Evolutionary conservation across 2,888 invertebrate species (phyloP).

Genomic region (Embidobia sp.): DNA sequence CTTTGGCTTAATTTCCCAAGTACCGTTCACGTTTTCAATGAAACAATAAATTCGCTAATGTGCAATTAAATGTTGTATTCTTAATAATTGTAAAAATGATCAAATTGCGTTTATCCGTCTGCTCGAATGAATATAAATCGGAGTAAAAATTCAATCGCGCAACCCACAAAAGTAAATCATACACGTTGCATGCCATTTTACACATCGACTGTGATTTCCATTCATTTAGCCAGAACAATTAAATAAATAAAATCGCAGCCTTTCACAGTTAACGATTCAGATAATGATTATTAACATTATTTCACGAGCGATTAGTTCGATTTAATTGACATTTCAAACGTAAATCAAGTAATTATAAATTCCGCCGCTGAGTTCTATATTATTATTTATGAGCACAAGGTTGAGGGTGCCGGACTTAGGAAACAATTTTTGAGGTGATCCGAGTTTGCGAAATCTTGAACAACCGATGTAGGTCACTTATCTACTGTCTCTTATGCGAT

Average conservation of each 20-base stretch:
- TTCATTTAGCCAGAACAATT: slow-evolving; percentile 13
- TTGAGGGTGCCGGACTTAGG: too few relatives aligned
- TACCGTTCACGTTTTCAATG: slow-evolving; percentile 17
- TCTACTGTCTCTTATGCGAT: slow-evolving; percentile 67
- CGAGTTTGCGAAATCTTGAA: slow-evolving; percentile 66
- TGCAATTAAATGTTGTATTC: slow-evolving; percentile 28
- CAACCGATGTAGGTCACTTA: slow-evolving; percentile 69
- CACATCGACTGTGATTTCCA: slow-evolving; percentile 2
- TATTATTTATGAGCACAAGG: slow-evolving; percentile 5
- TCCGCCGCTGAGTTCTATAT: background rate
- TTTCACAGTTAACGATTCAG: slow-evolving; percentile 27
- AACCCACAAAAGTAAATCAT: slow-evolving; percentile 35
- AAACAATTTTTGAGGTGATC: slow-evolving; percentile 12
- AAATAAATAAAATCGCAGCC: slow-evolving; percentile 23
- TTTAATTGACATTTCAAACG: background rate
- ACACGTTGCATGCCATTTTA: slow-evolving; percentile 27
- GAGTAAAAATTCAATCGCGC: slow-evolving; percentile 20
- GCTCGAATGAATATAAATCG: slow-evolving; percentile 19
- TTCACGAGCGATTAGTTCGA: slow-evolving; percentile 8
- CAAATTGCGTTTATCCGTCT: slow-evolving; percentile 13
- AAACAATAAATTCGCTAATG: slow-evolving; percentile 39
- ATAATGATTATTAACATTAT: slow-evolving; percentile 37
- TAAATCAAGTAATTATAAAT: slow-evolving; percentile 26
- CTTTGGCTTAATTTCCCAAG: slow-evolving; percentile 10
- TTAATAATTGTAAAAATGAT: slow-evolving; percentile 3